Evolutionary conservation across 2,797 vertebrate species (phyloP).

Genomic region (Melanotaenia nigrans): DNA sequence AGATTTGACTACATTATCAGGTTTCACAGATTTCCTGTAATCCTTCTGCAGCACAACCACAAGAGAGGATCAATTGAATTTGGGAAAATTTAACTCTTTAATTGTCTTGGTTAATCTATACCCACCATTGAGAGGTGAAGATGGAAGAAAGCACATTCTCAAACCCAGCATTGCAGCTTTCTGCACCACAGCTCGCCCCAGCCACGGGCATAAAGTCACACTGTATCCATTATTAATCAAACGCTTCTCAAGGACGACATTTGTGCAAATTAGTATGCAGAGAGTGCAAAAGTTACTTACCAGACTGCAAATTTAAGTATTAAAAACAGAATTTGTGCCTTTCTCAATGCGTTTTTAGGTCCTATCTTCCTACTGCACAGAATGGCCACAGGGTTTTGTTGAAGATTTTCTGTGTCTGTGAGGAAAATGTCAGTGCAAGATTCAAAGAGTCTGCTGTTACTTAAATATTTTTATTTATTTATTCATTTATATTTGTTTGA

Average conservation of each 20-base stretch:
- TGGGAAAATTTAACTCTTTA: constrained; percentile 41
- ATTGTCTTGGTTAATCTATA: constrained; percentile 45
- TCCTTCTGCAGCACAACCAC: constrained; percentile 47
- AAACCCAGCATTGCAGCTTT: constrained; percentile 49
- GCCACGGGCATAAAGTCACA: constrained; percentile 69
- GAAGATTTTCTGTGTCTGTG: constrained; percentile 35
- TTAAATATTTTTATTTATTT: constrained; percentile 46
- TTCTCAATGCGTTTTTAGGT: constrained; percentile 31
- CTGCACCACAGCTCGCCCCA: constrained; percentile 45
- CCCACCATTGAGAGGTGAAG: constrained; percentile 12
- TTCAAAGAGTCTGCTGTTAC: constrained; percentile 46
- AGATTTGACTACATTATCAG: constrained; percentile 51
- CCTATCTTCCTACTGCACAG: constrained; percentile 47
- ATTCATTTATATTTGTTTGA: constrained; percentile 33
- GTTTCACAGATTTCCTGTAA: constrained; percentile 66
- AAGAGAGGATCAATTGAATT: constrained; percentile 39
- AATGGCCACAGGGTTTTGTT: constrained; percentile 40
- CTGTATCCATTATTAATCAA: constrained; percentile 80
- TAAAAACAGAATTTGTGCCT: constrained; percentile 58
- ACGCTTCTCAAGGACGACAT: constrained; percentile 71
- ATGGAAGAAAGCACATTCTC: constrained; percentile 44
- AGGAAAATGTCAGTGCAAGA: constrained; percentile 41
- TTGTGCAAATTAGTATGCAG: constrained; percentile 77
- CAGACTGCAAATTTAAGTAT: constrained; percentile 68
- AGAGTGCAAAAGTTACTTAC: constrained; percentile 67